These are phyloP conservation scores for Solenopsis invicta DNA, from an alignment of 1,140 invertebrate species.

Conservation along the genomic window DNA sequence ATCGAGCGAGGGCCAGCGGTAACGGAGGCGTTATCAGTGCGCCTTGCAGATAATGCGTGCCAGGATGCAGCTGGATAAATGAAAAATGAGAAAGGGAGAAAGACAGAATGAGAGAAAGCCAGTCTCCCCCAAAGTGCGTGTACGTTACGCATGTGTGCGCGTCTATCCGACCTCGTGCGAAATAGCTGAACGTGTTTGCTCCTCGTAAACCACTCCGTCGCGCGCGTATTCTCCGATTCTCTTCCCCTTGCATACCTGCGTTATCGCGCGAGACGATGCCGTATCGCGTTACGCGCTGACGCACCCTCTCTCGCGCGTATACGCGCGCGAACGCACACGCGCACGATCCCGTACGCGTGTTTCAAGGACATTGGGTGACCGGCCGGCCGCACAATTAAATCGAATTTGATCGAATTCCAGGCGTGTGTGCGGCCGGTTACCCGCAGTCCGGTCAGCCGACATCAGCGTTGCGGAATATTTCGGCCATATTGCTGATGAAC, in stretches of 20 bases:
- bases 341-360: not conserved
- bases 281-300: conserved; percentile 36
- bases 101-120: conserved; percentile 37
- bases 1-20: conserved; percentile 62
- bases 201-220: conserved; percentile 74
- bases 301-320: not conserved
- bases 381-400: conserved; percentile 60
- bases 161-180: conserved; percentile 68
- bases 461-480: conserved; percentile 53
- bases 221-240: conserved; percentile 54
- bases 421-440: conserved; percentile 50
- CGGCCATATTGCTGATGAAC: conserved; percentile 50
- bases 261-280: conserved; percentile 61
- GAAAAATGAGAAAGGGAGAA: conserved; percentile 32
- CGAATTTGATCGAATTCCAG: conserved; percentile 66
- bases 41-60: conserved; percentile 74
- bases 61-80: conserved; percentile 71
- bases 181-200: conserved; percentile 75
- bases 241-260: conserved; percentile 63
- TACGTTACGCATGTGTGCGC: conserved; percentile 32
- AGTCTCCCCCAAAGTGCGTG: not conserved
- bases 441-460: conserved; percentile 54
- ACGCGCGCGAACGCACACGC: no score
- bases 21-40: conserved; percentile 72
- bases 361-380: conserved; percentile 53